Base-by-base conservation (phyloP, 1,140 invertebrate species). In the Bradysia coprophila region DNA sequence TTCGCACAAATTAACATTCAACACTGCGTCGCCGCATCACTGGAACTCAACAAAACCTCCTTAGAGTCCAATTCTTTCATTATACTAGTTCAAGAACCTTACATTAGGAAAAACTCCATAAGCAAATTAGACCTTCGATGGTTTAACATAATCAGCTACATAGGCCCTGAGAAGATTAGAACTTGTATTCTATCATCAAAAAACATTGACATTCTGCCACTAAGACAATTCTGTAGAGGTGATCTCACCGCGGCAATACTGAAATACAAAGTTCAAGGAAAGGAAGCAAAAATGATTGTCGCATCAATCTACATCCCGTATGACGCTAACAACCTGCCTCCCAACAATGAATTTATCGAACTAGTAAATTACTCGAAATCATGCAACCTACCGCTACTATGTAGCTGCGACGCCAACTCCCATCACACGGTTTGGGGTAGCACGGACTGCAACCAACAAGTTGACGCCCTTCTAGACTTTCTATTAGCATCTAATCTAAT, bases 361-460 rank as follows among this genome's bases (percentile, higher is more conserved):
- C n/a, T n/a, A n/a, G n/a, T n/a, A n/a, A n/a, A n/a, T n/a, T n/a
- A n/a, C n/a, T n/a, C n/a, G n/a, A n/a, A n/a, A n/a, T n/a, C n/a
- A n/a, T n/a, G n/a, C n/a, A n/a, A n/a, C n/a, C n/a, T n/a, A n/a
- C n/a, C n/a, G n/a, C n/a, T n/a, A n/a, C 5, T 11, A 5, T 15
- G 32, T 15, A 34, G 11, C 32, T 5, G 18, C 13, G 18, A 13
- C 32, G n/a, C n/a, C n/a, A n/a, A n/a, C n/a, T n/a, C n/a, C n/a
- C n/a, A n/a, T n/a, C n/a, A n/a, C n/a, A n/a, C 13, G 32, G 32
- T 40, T n/a, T 40, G 39, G 39, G 39, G 39, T 13, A 40, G 39
- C 21, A 40, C 21, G 21, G 20, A 40, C 39, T n/a, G n/a, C 8
- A 40, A 40, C 15, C 22, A 28, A 5, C 22, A 23, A n/a, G 39